Percentiles rank a stretch among this genome's conserved stretches.
These are phyloP conservation scores for Chesias legatella DNA, from an alignment of 2,888 invertebrate genomes.

Conservation along the genomic window DNA sequence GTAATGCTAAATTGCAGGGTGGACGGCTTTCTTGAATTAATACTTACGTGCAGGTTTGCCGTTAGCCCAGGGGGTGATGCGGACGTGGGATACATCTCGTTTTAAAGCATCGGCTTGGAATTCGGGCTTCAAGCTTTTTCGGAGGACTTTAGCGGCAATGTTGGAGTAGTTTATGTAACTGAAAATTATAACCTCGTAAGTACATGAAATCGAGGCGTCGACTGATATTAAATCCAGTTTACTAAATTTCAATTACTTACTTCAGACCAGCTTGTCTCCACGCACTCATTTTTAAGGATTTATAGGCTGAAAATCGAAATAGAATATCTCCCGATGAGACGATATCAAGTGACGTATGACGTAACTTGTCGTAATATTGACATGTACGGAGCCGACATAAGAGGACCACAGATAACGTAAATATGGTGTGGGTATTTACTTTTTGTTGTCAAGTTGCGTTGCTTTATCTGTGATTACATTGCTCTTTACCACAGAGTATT, in stretches of 20 bases:
- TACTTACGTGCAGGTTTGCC: conserved; percentile 92
- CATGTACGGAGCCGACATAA: too few species aligned
- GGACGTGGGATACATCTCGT: conserved; percentile 87
- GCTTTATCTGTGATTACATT: too few species aligned
- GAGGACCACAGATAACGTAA: too few species aligned
- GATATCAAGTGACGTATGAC: conserved; percentile 33
- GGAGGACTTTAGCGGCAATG: conserved; percentile 92
- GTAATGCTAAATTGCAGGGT: too few species aligned
- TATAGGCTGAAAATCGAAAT: conserved; percentile 26
- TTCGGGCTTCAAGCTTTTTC: conserved; percentile 90
- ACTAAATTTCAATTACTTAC: conserved; percentile 72
- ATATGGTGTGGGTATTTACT: too few species aligned
- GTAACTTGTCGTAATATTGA: too few species aligned
- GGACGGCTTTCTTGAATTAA: background rate
- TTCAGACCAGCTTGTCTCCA: conserved; percentile 93
- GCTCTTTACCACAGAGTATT: too few species aligned
- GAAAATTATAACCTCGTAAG: conserved; percentile 41
- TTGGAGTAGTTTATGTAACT: conserved; percentile 98
- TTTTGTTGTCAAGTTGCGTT: too few species aligned
- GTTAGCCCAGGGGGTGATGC: conserved; percentile 93
- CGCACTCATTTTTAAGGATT: conserved; percentile 82
- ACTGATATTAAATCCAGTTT: background rate
- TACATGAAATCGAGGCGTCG: background rate
- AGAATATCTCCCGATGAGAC: conserved; percentile 19
- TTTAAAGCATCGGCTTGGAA: conserved; percentile 86